Conservation (phyloP, 2,888 invertebrate species). For the Pristionchus mayeri region DNA sequence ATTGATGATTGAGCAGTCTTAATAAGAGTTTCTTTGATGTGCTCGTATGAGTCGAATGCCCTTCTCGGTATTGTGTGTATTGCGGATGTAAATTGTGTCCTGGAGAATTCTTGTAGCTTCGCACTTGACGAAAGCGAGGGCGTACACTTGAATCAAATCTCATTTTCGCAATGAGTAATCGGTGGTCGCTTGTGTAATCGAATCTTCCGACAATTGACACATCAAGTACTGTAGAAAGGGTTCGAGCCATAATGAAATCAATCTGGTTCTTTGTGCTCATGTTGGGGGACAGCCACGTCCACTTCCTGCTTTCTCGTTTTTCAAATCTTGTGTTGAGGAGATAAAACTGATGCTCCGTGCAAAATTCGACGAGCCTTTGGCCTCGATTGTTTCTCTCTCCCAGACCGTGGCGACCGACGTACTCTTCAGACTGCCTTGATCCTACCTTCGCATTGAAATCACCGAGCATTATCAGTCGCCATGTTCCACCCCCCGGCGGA, state of each 20-base stretch:
- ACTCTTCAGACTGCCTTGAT: neutral
- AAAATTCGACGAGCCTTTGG: neutral
- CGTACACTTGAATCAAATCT: no score
- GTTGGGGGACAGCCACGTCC: constrained; percentile 1
- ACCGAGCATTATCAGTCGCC: neutral
- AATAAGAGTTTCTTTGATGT: neutral
- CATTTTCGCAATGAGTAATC: neutral
- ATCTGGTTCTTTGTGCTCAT: neutral
- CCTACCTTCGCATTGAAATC: no score
- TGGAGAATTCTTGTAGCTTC: no score
- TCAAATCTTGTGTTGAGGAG: neutral
- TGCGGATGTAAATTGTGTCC: neutral
- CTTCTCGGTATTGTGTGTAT: neutral
- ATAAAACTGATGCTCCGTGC: neutral
- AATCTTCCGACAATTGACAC: neutral
- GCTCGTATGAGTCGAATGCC: neutral
- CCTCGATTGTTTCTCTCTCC: neutral
- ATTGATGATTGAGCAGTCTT: neutral
- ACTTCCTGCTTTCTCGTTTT: neutral
- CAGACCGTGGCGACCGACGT: neutral
- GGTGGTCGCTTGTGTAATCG: neutral
- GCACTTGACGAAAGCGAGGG: no score
- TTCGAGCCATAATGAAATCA: neutral
- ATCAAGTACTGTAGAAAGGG: neutral
- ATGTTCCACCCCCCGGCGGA: neutral